Percentiles rank a stretch among this genome's conserved stretches.
phyloP scores from a whole-genome alignment of 2,797 vertebrate species.

The Mallotus villosus region DNA sequence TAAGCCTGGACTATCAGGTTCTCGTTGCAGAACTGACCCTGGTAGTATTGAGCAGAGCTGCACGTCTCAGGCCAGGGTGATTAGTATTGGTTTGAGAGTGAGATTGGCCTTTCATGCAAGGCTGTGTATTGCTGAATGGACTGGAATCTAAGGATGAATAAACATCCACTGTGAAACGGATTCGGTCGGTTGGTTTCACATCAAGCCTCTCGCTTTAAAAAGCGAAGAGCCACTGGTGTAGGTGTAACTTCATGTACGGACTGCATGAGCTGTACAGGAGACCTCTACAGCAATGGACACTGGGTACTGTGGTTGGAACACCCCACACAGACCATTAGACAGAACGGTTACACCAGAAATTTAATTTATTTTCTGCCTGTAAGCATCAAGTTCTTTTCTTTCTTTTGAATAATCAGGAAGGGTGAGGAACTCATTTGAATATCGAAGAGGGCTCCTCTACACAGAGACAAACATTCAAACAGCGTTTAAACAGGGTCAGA shows the following conservation, averaged over 20 bases:
- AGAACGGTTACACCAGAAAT: not conserved
- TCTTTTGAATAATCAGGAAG: not conserved
- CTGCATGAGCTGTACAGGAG: not conserved
- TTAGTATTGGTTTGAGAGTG: conserved; percentile 35
- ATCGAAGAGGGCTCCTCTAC: not conserved
- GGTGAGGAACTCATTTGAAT: not conserved
- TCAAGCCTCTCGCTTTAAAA: not conserved
- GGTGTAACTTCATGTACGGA: not conserved
- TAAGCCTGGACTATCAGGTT: conserved; percentile 47
- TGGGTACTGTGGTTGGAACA: not conserved
- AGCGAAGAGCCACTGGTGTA: not conserved
- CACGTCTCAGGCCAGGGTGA: conserved; percentile 27
- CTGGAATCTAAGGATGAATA: conserved; percentile 26
- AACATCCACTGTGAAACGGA: not conserved
- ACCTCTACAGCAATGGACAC: not conserved
- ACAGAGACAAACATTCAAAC: not conserved
- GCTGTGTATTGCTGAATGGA: conserved; percentile 34
- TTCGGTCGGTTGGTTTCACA: not conserved
- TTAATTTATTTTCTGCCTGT: not conserved
- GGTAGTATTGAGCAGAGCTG: conserved; percentile 6
- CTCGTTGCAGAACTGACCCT: conserved; percentile 20
- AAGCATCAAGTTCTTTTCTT: not conserved
- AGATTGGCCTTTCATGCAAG: conserved; percentile 53
- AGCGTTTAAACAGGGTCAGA: not conserved
- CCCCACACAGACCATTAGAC: not conserved